These are phyloP conservation scores for Ciconia stormi DNA, from an alignment of 2,113 vertebrate genomes.

Conservation along the genomic window DNA sequence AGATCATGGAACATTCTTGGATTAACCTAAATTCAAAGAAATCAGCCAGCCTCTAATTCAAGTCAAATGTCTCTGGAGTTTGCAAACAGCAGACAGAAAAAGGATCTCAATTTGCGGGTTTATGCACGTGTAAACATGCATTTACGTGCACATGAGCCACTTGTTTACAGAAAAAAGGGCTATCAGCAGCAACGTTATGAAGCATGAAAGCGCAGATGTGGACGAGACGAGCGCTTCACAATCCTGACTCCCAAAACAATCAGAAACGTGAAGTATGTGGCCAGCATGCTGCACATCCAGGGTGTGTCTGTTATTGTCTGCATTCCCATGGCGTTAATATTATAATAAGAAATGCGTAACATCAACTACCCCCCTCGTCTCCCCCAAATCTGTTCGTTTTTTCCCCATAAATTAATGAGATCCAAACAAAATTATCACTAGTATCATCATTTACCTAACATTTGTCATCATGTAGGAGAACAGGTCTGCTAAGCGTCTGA, in stretches of 20 bases:
- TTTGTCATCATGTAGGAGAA: accelerated
- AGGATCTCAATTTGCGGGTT: neutral
- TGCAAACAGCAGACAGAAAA: neutral
- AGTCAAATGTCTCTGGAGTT: neutral
- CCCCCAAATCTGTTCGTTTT: neutral
- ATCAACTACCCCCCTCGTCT: neutral
- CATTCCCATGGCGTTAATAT: neutral
- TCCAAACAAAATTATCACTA: neutral
- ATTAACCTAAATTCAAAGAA: neutral
- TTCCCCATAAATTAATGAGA: neutral
- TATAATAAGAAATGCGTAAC: accelerated
- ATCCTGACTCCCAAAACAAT: neutral
- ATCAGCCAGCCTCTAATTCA: neutral
- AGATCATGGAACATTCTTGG: neutral
- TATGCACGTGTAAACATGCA: neutral
- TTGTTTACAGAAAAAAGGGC: neutral
- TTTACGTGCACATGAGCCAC: accelerated
- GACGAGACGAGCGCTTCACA: neutral
- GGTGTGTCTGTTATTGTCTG: neutral
- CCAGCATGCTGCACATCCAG: neutral
- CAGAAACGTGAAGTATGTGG: neutral
- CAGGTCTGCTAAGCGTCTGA: accelerated
- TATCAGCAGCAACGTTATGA: neutral
- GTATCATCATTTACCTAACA: neutral
- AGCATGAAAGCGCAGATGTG: neutral